These are phyloP conservation scores for Akabosia matsudoensis DNA, from an alignment of 1,140 invertebrate species.

Conservation along the genomic window DNA sequence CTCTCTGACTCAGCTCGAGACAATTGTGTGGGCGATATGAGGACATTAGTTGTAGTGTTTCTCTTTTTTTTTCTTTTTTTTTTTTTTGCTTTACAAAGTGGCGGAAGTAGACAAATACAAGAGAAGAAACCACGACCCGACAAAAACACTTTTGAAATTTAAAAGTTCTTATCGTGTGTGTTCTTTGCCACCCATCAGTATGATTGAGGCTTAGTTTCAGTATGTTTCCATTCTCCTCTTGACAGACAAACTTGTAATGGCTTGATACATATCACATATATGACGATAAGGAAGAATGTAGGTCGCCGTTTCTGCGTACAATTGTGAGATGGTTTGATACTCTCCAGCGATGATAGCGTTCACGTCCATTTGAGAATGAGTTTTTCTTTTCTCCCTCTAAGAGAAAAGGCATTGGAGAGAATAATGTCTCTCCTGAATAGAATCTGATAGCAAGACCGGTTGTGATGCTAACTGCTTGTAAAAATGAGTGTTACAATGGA, in stretches of 20 bases:
- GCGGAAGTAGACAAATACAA: neutral
- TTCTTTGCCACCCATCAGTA: no score
- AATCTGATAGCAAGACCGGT: neutral
- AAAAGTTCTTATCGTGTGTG: no score
- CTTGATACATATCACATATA: no score
- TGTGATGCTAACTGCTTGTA: neutral
- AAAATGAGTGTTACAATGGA: no score
- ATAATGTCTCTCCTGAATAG: neutral
- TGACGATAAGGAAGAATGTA: no score
- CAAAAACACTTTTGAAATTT: neutral
- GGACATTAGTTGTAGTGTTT: neutral
- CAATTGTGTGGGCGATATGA: neutral
- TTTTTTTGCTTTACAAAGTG: neutral
- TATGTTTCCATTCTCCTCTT: no score
- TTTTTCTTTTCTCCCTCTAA: no score
- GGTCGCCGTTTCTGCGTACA: no score
- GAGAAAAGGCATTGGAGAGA: neutral
- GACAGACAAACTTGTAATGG: no score
- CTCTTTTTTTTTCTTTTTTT: neutral
- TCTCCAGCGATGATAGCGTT: neutral
- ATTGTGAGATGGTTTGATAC: no score
- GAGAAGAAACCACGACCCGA: neutral
- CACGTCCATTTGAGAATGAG: neutral
- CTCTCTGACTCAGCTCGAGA: no score
- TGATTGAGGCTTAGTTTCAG: no score